Conservation (phyloP, 1,140 invertebrate species). For the Drosophila novamexicana region DNA sequence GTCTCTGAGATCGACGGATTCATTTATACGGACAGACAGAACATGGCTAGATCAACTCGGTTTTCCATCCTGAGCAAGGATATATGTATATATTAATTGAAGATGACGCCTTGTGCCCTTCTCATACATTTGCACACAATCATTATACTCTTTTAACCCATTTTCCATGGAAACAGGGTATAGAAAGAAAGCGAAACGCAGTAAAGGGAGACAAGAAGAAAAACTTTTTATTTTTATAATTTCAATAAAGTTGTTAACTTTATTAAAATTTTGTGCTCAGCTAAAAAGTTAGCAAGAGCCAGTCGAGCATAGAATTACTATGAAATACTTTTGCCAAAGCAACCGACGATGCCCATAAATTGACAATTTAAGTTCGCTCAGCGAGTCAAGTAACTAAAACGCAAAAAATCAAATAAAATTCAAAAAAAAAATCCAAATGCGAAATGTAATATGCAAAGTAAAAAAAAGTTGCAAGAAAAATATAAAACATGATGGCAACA, state of each 20-base stretch:
- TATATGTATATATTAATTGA: too few species aligned
- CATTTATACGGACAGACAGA: too few species aligned
- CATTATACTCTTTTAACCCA: too few species aligned
- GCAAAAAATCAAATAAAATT: neutral
- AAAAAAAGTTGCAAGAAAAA: neutral
- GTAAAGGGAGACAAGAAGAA: neutral
- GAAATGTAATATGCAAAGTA: slow-evolving; percentile 10
- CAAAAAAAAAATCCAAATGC: neutral
- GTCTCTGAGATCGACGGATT: too few species aligned
- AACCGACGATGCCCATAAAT: slow-evolving; percentile 69
- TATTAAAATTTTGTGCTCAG: slow-evolving; percentile 78
- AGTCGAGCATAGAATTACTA: slow-evolving; percentile 81
- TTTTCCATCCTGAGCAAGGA: too few species aligned
- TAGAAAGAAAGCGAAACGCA: slow-evolving; percentile 6
- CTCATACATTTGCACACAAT: too few species aligned
- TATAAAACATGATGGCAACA: slow-evolving; percentile 35
- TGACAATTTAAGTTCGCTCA: slow-evolving; percentile 77
- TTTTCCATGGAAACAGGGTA: neutral
- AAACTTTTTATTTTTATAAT: slow-evolving; percentile 70
- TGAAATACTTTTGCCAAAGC: slow-evolving; percentile 77
- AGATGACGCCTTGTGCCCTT: too few species aligned
- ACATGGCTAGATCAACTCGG: too few species aligned
- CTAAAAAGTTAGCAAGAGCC: slow-evolving; percentile 74
- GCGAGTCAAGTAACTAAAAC: slow-evolving; percentile 40
- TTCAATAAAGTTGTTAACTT: slow-evolving; percentile 82